Evolutionary conservation across 1,140 invertebrate genomes (phyloP).

Genomic region (Conus ventricosus): DNA sequence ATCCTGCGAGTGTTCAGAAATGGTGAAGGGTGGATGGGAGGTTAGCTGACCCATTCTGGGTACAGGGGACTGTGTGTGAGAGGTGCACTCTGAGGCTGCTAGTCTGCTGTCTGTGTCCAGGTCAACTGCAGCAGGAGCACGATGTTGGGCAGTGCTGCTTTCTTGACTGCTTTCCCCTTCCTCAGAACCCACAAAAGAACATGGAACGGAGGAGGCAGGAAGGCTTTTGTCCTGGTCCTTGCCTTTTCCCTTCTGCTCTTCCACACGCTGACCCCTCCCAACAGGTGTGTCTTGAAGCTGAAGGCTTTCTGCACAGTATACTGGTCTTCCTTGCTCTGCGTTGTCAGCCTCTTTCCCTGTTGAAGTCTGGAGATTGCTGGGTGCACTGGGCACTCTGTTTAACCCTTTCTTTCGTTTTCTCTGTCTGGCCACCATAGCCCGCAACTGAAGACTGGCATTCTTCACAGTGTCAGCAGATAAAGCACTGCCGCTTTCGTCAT

Average conservation of each 20-base stretch:
- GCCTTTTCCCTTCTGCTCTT: neutral
- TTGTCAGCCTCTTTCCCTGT: neutral
- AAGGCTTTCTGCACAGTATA: neutral
- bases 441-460: neutral
- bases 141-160: neutral
- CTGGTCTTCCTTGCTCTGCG: neutral
- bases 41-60: slow-evolving; percentile 11
- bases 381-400: neutral
- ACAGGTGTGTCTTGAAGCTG: neutral
- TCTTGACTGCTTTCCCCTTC: neutral
- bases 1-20: slow-evolving; percentile 36
- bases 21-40: slow-evolving; percentile 6
- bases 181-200: neutral
- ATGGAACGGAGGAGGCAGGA: neutral
- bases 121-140: neutral
- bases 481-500: neutral
- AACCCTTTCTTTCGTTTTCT: neutral
- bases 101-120: neutral
- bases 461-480: neutral
- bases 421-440: neutral
- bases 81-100: neutral
- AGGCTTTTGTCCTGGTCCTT: neutral
- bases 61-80: slow-evolving; percentile 8
- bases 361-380: neutral
- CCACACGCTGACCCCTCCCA: neutral